Conservation (phyloP, 2,113 vertebrate species). For the Tyto alba region DNA sequence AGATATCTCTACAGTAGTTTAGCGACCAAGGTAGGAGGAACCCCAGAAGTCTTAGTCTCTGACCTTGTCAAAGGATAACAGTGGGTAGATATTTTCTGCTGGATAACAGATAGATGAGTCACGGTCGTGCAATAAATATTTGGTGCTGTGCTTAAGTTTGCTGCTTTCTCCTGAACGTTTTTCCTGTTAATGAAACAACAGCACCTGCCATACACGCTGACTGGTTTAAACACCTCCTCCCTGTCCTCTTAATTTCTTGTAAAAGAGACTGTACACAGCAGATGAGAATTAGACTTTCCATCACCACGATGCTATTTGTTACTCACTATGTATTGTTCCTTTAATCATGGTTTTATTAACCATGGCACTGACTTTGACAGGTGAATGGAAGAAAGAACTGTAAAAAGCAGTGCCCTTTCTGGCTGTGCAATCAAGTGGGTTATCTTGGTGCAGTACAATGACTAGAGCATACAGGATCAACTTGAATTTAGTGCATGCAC, state of each 20-base stretch:
- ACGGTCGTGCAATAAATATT: not conserved
- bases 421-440: not conserved
- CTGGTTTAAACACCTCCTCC: not conserved
- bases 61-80: not conserved
- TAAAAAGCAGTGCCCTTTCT: not conserved
- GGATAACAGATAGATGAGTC: not conserved
- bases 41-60: not conserved
- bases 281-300: not conserved
- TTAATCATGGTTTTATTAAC: not conserved
- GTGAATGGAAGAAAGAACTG: not conserved
- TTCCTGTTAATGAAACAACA: not conserved
- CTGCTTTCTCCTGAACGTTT: not conserved
- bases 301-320: not conserved
- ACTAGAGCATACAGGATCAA: not conserved
- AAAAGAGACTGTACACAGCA: not conserved
- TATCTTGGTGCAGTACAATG: not conserved
- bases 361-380: not conserved
- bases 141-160: not conserved
- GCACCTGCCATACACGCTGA: not conserved
- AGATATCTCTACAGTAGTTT: not conserved
- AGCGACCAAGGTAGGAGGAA: not conserved
- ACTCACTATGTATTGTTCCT: not conserved
- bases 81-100: not conserved
- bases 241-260: not conserved
- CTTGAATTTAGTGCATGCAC: not conserved